A percentile compares a stretch with the other conserved stretches of the same genome.
Conservation (phyloP, 2,113 vertebrate genomes). For the Ramphastos sulfuratus region DNA sequence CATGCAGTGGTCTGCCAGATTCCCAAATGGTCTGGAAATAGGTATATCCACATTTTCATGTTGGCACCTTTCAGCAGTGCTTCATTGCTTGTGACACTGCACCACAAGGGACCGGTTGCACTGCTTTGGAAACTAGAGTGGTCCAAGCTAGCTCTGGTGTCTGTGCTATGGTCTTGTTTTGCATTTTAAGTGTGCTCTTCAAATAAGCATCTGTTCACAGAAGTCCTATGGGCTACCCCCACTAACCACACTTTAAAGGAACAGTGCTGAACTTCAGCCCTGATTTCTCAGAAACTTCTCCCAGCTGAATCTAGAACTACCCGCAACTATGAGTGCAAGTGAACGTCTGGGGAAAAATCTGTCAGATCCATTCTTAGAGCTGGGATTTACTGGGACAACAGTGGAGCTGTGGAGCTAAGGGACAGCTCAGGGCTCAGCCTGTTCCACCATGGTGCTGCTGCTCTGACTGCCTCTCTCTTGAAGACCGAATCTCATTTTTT, state of each 20-base stretch:
- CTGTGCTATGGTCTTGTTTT: background rate
- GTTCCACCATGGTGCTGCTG: background rate
- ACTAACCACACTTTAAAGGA: background rate
- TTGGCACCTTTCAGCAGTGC: background rate
- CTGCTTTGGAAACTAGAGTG: background rate
- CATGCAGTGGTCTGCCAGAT: background rate
- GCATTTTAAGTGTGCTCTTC: background rate
- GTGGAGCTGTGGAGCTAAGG: background rate
- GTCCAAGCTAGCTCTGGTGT: background rate
- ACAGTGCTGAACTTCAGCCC: background rate
- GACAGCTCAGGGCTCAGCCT: background rate
- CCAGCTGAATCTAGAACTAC: background rate
- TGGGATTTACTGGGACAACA: background rate
- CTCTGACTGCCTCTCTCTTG: background rate
- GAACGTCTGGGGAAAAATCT: background rate
- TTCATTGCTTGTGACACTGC: background rate
- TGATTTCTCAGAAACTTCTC: background rate
- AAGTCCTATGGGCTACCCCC: background rate
- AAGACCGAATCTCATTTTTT: background rate
- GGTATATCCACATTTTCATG: rapidly evolving
- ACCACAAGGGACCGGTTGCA: rapidly evolving
- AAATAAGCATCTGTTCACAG: background rate
- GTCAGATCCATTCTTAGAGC: background rate
- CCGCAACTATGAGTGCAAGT: rapidly evolving
- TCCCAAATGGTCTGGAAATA: background rate